Conservation (phyloP, 2,797 vertebrate species). For the Eospalax fontanierii region DNA sequence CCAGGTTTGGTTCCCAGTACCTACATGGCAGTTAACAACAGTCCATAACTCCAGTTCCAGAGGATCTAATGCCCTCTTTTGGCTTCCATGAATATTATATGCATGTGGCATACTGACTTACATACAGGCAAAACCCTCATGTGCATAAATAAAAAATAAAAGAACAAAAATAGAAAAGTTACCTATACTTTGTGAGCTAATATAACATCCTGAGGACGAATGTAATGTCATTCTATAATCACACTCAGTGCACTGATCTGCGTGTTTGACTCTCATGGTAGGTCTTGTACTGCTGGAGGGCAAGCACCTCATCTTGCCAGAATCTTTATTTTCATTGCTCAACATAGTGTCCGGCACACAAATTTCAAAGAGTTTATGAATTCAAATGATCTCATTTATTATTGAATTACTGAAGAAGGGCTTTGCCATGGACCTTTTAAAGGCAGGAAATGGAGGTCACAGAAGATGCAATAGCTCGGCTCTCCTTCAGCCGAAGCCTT, state of each 20-base stretch:
- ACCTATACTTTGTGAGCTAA: not conserved
- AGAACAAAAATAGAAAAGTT: not conserved
- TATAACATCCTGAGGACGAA: not conserved
- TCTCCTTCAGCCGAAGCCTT: not conserved
- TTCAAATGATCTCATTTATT: not conserved
- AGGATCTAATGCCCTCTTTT: no score
- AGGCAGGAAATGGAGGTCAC: not conserved
- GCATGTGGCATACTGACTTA: no score
- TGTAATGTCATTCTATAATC: no score
- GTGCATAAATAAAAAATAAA: no score
- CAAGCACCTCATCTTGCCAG: not conserved
- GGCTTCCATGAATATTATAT: no score
- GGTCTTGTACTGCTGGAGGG: not conserved
- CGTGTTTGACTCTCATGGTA: not conserved
- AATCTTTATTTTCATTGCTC: not conserved
- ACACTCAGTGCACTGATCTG: no score
- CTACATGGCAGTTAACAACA: no score
- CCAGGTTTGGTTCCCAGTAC: no score
- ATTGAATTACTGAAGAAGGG: not conserved
- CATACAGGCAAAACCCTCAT: no score
- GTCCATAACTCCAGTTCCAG: no score
- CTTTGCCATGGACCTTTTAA: slow-evolving; percentile 39
- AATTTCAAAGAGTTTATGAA: not conserved
- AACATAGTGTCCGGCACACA: not conserved
- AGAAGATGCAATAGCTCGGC: not conserved